A percentile compares a stretch with the other conserved stretches of the same genome.
These are phyloP conservation scores for Gallinago undulata DNA, from an alignment of 2,113 vertebrate genomes.

Conservation along the genomic window DNA sequence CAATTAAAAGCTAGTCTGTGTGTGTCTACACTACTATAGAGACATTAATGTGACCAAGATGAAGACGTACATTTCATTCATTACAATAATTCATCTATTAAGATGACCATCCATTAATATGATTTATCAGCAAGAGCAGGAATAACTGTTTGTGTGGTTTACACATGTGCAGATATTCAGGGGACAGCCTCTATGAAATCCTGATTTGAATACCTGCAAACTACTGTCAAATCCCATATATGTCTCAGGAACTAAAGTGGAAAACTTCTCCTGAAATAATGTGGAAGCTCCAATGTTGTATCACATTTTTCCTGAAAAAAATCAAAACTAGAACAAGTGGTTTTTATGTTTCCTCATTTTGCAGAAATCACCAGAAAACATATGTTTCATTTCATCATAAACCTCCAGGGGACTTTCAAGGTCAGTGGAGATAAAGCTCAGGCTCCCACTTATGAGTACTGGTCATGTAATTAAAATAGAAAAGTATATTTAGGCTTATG, in stretches of 20 bases:
- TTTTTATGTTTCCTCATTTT: not conserved
- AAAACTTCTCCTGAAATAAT: not conserved
- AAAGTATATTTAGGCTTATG: not conserved
- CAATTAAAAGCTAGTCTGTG: not conserved
- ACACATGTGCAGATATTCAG: not conserved
- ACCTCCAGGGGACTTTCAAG: slow-evolving; percentile 22
- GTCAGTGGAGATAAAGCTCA: slow-evolving; percentile 23
- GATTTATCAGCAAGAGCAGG: not conserved
- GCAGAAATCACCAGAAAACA: slow-evolving; percentile 2
- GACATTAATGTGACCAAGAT: not conserved
- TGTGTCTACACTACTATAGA: not conserved
- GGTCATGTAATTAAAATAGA: slow-evolving; percentile 23
- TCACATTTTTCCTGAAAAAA: not conserved
- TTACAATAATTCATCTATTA: not conserved
- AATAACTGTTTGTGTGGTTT: not conserved
- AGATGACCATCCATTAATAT: not conserved
- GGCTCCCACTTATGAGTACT: not conserved
- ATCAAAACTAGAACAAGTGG: not conserved
- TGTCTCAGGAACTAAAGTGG: not conserved
- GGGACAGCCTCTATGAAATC: not conserved
- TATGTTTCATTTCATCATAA: slow-evolving; percentile 17
- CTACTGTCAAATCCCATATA: not conserved
- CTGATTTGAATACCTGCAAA: not conserved
- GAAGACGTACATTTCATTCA: not conserved
- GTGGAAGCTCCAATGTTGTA: not conserved